Evolutionary conservation across 1,140 invertebrate genomes (phyloP), one percentile per base, ranked within the genome.

Genomic region (Asbolus verrucosus): DNA sequence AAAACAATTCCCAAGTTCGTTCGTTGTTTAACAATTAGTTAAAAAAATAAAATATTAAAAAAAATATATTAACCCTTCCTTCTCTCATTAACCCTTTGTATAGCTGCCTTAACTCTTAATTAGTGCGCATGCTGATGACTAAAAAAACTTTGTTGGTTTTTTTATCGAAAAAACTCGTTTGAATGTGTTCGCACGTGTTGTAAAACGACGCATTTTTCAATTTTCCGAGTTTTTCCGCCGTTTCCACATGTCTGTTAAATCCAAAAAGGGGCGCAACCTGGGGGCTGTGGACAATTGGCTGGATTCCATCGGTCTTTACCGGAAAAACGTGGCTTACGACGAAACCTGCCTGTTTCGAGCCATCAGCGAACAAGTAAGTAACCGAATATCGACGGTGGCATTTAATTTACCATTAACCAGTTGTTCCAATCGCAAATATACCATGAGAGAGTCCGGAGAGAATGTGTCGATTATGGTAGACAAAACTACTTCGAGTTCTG

Each of bases 281-380:
- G 85, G 85, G 30, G 79, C 84, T 0, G 85, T 91, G 31, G 93
- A 95, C 78, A 86, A 89, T 24, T 94, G 91, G 87, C 80, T 96
- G 61, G 89, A 92, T 61, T 86, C 87, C 31, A 84, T 91, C 76
- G 91, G 91, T 24, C 90, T 90, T 75, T 94, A 91, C 77, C 85
- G 93, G 72, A 96, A 96, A 85, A 88, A 91, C 74, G 89, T 90
- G 39, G 91, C 93, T 33, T 88, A 89, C 75, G 94, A 96, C 84
- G 88, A 91, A 16, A 92, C 90, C 16, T 94, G 92, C 75, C 84
- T 96, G 19, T 96, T 95, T 80, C 85, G 94, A 71, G 91, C 90
- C 9, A 87, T 95, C 18, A 91, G 92, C 13, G 94, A 96, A 83
- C 92, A 94, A 80, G 87, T 95, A 79, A 73, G 62, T 36, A 18